Evolutionary conservation across 1,140 invertebrate species (phyloP).

Genomic region (Phocides pigmalion): DNA sequence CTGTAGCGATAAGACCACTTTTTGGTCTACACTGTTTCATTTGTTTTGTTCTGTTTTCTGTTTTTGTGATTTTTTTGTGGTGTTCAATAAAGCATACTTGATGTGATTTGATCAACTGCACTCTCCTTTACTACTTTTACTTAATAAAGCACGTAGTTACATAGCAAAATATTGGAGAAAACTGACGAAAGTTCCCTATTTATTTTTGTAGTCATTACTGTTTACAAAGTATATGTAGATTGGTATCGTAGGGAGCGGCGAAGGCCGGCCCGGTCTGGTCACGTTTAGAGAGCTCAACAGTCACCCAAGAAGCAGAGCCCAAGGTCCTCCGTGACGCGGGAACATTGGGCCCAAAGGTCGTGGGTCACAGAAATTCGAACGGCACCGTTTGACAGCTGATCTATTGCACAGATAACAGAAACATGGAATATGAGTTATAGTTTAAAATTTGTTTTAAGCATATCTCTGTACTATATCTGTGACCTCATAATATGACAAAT

Average conservation of each 20-base stretch:
- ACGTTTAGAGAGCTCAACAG: conserved; percentile 48
- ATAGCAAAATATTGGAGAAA: no score
- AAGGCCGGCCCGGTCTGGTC: conserved; percentile 39
- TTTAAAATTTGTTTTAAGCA: conserved; percentile 23
- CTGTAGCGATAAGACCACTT: no score
- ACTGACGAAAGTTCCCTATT: no score
- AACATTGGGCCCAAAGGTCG: conserved; percentile 56
- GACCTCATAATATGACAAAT: conserved; percentile 2
- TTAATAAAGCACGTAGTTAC: no score
- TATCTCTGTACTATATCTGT: not conserved
- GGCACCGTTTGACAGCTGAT: conserved; percentile 24
- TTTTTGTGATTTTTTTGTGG: no score
- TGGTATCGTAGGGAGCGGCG: conserved; percentile 26
- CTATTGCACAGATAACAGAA: conserved; percentile 27
- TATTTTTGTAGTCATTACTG: conserved; percentile 15
- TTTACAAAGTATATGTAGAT: conserved; percentile 2
- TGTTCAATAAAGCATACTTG: no score
- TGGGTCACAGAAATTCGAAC: conserved; percentile 54
- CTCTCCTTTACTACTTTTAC: no score
- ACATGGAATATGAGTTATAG: conserved; percentile 24
- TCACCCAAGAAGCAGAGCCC: conserved; percentile 45
- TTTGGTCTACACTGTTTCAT: no score
- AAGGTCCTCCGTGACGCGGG: conserved; percentile 64
- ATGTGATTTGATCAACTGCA: no score
- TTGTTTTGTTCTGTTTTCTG: no score